phyloP scores from a whole-genome alignment of 2,113 vertebrate genomes.

The rat (Rattus norvegicus) region DNA sequence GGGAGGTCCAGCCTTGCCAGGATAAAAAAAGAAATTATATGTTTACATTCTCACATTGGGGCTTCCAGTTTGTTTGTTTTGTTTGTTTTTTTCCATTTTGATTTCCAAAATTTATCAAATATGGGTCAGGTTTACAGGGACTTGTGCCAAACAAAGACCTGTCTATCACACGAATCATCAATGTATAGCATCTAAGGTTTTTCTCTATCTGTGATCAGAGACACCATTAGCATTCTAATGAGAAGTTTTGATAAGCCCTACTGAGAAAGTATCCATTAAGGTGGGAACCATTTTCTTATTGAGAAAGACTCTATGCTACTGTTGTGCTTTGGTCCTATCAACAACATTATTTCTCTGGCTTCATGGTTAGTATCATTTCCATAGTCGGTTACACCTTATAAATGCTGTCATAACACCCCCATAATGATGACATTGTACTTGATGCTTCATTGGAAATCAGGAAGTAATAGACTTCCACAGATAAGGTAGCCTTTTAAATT shows the following conservation, averaged over 20 bases:
- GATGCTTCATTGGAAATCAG: background rate
- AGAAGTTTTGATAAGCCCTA: background rate
- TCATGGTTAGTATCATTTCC: background rate
- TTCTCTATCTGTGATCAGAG: background rate
- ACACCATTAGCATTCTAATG: background rate
- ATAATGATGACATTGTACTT: background rate
- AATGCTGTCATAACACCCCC: background rate
- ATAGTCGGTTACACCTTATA: background rate
- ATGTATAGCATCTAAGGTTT: background rate
- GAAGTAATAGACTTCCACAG: background rate
- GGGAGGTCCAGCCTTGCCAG: too few species aligned
- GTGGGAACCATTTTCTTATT: background rate
- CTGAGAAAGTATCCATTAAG: background rate
- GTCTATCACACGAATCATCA: background rate
- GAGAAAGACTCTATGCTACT: background rate
- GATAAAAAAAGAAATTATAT: background rate
- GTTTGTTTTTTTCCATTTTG: background rate
- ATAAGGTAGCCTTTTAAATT: background rate
- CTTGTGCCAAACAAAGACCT: too few species aligned
- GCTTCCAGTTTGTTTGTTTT: background rate
- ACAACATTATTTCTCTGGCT: background rate
- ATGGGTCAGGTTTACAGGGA: background rate
- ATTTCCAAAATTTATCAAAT: background rate
- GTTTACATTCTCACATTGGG: background rate
- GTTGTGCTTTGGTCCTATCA: background rate